Evolutionary conservation across 2,888 invertebrate genomes (phyloP).

Genomic region (Diadegma fenestrale): DNA sequence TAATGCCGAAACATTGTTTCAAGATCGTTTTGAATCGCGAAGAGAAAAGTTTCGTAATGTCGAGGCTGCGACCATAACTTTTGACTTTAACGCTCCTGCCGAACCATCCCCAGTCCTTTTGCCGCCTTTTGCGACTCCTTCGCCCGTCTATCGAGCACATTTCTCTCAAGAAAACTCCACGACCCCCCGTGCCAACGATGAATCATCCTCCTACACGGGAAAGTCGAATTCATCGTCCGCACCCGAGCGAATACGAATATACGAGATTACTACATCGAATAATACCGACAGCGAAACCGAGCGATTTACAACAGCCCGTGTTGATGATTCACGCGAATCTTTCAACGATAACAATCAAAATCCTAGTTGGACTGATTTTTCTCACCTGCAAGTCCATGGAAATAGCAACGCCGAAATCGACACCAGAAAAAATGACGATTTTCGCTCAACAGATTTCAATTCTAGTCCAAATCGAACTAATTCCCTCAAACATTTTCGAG

Average conservation of each 20-base stretch:
- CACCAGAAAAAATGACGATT: conserved; percentile 13
- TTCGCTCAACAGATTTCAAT: background rate
- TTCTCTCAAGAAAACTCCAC: conserved; percentile 36
- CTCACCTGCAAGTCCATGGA: conserved; percentile 19
- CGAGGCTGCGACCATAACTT: background rate
- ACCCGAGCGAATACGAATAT: conserved; percentile 59
- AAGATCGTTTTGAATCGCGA: conserved; percentile 32
- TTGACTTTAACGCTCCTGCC: conserved; percentile 30
- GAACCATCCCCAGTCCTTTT: conserved; percentile 69
- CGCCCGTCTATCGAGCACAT: conserved; percentile 52
- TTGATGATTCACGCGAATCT: conserved; percentile 45
- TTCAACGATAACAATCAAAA: conserved; percentile 9
- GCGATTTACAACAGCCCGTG: conserved; percentile 17
- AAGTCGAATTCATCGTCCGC: conserved; percentile 48
- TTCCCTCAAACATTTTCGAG: conserved; percentile 56
- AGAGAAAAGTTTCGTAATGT: conserved; percentile 26
- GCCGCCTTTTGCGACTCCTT: conserved; percentile 66
- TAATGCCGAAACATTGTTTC: conserved; percentile 42
- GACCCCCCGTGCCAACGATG: conserved; percentile 36
- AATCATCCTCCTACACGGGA: conserved; percentile 57
- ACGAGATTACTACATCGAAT: conserved; percentile 68
- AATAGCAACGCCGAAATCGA: background rate
- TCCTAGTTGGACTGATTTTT: conserved; percentile 27
- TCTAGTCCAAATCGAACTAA: conserved; percentile 18
- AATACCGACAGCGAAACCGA: conserved; percentile 35